Evolutionary conservation across 2,888 invertebrate genomes (phyloP), one percentile per base, ranked within the genome.

Genomic region (Dicranocentrus wangi): DNA sequence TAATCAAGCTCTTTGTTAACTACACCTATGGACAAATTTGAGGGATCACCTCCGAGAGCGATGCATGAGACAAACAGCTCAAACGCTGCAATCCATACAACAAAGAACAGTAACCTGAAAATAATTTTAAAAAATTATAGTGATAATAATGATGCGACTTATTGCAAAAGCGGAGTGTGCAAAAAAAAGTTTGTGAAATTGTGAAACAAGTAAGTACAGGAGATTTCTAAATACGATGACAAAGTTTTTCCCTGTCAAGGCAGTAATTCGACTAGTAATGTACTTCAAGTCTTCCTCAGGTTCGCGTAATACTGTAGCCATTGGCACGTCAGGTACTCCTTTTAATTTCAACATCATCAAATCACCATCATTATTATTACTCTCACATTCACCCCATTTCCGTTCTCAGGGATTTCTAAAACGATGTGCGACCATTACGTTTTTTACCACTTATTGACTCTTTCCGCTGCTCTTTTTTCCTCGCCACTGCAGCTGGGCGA

Each of bases 231-330:
- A 42, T 8, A 78, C 42, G 23, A 78, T 71, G 13, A 42, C 55
- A 55, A 78, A 70, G 28, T 78, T 78, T 42, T 71, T 78, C 51
- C 42, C 63, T 0, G 43, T 19, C 63, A 78, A 21, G 5, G 78
- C 78, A 13, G n/a, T 15, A n/a, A 78, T 65, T 13, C 71, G 39
- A 2, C 55, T 47, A 3, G 55, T 0, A 1, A 63, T 27, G 21
- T 78, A 53, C 8, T 3, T 13, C 1, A 63, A n/a, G 0, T 1
- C 21, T 15, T 47, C 8, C 15, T 70, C 23, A 1, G 70, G 28
- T 21, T 39, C 70, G 8, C 42, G 5, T n/a, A 55, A n/a, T 1
- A 78, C 55, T 8, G 15, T 55, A 0, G 78, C 78, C 78, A 78
- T 63, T 55, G 28, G 42, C 23, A 75, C 75, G 19, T 66, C 55